A percentile compares a stretch with the other conserved stretches of the same genome.
phyloP scores from a whole-genome alignment of 2,797 vertebrate genomes.

The Oceanodroma leucorhoa region DNA sequence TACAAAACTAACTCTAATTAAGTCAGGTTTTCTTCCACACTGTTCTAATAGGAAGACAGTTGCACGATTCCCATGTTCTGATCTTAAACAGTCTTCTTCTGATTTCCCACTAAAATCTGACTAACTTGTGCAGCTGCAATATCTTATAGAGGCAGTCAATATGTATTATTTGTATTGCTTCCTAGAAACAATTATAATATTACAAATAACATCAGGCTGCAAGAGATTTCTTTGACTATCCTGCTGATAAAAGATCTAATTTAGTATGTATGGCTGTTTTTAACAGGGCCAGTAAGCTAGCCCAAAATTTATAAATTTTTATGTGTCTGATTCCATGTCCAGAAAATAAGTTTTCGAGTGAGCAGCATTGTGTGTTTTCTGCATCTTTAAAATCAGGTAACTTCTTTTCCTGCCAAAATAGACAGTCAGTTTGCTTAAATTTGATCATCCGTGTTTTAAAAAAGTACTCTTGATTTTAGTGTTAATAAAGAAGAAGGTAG shows the following conservation, averaged over 20 bases:
- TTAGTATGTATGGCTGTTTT: neutral
- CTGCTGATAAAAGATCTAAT: neutral
- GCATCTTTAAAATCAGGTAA: neutral
- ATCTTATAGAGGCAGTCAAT: neutral
- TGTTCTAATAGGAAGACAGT: neutral
- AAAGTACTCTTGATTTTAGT: neutral
- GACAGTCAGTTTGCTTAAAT: neutral
- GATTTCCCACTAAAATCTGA: neutral
- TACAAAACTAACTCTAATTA: neutral
- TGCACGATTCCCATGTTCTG: neutral
- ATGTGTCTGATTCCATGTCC: neutral
- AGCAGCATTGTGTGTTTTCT: neutral
- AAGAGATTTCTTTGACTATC: neutral
- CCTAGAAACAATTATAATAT: neutral
- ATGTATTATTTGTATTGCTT: neutral
- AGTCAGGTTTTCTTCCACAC: neutral
- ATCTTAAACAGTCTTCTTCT: neutral
- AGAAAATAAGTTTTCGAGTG: neutral
- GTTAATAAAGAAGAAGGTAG: neutral
- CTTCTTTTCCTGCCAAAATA: neutral
- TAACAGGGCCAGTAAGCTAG: neutral
- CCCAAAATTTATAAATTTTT: neutral
- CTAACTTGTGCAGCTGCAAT: neutral
- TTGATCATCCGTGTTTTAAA: neutral
- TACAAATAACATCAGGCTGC: neutral